Percentiles rank a stretch among this genome's conserved stretches.
phyloP scores from a whole-genome alignment of 1,140 invertebrate species.

The Nephotettix cincticeps region DNA sequence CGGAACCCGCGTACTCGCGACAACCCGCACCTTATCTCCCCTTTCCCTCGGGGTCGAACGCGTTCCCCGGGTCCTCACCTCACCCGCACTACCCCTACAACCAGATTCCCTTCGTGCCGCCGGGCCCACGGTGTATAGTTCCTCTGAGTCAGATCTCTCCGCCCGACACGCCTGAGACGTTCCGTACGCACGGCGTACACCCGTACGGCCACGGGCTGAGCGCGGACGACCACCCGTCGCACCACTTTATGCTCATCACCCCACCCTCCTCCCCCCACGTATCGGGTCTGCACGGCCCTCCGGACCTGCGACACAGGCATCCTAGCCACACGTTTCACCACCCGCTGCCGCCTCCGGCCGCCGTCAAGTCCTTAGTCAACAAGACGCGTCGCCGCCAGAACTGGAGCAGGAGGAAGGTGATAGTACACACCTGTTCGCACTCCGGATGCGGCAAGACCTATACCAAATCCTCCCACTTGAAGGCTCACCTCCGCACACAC shows the following conservation, averaged over 20 bases:
- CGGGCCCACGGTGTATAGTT: constrained; percentile 25
- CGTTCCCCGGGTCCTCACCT: not conserved
- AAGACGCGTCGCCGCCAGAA: constrained; percentile 50
- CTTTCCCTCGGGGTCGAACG: not conserved
- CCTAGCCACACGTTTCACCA: constrained; percentile 9
- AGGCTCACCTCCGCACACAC: constrained; percentile 70
- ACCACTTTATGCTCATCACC: constrained; percentile 41
- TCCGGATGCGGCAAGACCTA: constrained; percentile 68
- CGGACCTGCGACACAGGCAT: not conserved
- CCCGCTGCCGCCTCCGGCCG: not conserved
- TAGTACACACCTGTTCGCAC: constrained; percentile 66
- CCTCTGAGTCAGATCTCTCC: constrained; percentile 32
- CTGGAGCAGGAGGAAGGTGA: constrained; percentile 56
- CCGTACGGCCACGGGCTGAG: not conserved
- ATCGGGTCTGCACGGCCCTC: constrained; percentile 27
- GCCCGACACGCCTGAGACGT: constrained; percentile 27
- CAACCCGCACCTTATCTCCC: not conserved
- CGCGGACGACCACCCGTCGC: not conserved
- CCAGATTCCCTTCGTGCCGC: not conserved
- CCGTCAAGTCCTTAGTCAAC: constrained; percentile 27
- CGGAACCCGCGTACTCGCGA: not conserved
- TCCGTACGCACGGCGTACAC: not conserved
- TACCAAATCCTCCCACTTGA: constrained; percentile 72
- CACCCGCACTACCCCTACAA: not conserved
- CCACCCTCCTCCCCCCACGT: constrained; percentile 42